Evolutionary conservation across 2,113 vertebrate species (phyloP).

Genomic region (Puma concolor): DNA sequence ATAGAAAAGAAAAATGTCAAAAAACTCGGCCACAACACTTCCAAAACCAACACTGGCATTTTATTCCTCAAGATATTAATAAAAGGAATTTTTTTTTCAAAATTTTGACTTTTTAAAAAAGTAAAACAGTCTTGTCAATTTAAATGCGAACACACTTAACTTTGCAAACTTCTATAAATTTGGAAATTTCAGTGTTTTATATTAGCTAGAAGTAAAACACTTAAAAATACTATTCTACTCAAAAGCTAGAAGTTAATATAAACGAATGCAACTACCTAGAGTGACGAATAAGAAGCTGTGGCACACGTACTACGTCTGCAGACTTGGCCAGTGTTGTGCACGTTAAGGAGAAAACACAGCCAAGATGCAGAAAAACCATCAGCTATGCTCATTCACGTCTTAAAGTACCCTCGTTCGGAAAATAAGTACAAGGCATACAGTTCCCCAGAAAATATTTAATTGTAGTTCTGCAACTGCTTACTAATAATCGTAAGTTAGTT

Average conservation of each 20-base stretch:
- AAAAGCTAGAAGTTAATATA: slow-evolving; percentile 35
- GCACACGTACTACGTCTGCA: background rate
- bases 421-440: background rate
- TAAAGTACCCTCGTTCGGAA: background rate
- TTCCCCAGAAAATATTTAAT: background rate
- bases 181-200: slow-evolving; percentile 30
- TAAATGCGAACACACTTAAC: slow-evolving; percentile 43
- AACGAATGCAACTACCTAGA: slow-evolving; percentile 3
- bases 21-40: background rate
- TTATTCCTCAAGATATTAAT: slow-evolving; percentile 51
- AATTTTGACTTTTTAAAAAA: background rate
- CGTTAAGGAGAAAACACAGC: background rate
- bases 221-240: slow-evolving; percentile 31
- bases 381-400: background rate
- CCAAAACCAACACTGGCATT: slow-evolving; percentile 40
- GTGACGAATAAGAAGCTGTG: background rate
- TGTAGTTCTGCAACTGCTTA: background rate
- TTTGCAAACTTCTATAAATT: slow-evolving; percentile 37
- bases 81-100: background rate
- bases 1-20: slow-evolving; percentile 34
- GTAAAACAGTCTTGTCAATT: background rate
- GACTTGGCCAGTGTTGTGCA: background rate
- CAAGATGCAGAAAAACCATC: background rate
- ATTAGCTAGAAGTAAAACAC: slow-evolving; percentile 13
- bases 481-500: slow-evolving; percentile 20